Evolutionary conservation across 1,140 invertebrate species (phyloP).

Genomic region (Drosophila repleta): DNA sequence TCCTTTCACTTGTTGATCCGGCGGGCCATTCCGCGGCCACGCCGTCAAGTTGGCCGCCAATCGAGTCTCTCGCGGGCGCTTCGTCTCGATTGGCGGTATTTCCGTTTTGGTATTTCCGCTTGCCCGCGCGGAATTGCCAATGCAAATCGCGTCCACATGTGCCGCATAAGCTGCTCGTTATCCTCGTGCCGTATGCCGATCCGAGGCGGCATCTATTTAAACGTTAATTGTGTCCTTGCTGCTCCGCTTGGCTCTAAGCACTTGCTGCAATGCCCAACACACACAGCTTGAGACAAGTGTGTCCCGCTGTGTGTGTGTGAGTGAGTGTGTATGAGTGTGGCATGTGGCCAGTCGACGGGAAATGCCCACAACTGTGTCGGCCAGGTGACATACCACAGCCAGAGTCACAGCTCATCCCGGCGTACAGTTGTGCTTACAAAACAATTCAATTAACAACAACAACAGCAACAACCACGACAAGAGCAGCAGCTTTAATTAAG

Average conservation of each 20-base stretch:
- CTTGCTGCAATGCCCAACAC: neutral
- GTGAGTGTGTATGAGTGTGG: neutral
- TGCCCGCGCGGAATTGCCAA: slow-evolving; percentile 34
- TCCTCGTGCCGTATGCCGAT: slow-evolving; percentile 13
- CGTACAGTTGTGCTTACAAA: slow-evolving; percentile 23
- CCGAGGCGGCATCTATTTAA: slow-evolving; percentile 36
- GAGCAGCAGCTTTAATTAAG: slow-evolving; percentile 25
- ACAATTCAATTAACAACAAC: slow-evolving; percentile 6
- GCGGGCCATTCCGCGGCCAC: slow-evolving; percentile 20
- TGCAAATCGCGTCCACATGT: slow-evolving; percentile 26
- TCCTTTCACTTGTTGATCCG: slow-evolving; percentile 42
- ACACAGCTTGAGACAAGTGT: slow-evolving; percentile 15
- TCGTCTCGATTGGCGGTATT: slow-evolving; percentile 7
- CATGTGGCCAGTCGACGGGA: slow-evolving; percentile 27
- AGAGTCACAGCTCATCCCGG: neutral
- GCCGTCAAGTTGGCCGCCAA: slow-evolving; percentile 30
- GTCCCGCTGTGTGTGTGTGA: neutral
- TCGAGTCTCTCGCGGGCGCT: slow-evolving; percentile 12
- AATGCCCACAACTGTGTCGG: slow-evolving; percentile 29
- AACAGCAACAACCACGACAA: slow-evolving; percentile 1
- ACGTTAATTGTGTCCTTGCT: slow-evolving; percentile 36
- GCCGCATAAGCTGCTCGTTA: slow-evolving; percentile 23
- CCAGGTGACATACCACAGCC: neutral
- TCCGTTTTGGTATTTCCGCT: slow-evolving; percentile 39
- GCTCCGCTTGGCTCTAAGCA: neutral